These are phyloP conservation scores for Pandemis corylana DNA, from an alignment of 2,888 invertebrate species.

Conservation along the genomic window DNA sequence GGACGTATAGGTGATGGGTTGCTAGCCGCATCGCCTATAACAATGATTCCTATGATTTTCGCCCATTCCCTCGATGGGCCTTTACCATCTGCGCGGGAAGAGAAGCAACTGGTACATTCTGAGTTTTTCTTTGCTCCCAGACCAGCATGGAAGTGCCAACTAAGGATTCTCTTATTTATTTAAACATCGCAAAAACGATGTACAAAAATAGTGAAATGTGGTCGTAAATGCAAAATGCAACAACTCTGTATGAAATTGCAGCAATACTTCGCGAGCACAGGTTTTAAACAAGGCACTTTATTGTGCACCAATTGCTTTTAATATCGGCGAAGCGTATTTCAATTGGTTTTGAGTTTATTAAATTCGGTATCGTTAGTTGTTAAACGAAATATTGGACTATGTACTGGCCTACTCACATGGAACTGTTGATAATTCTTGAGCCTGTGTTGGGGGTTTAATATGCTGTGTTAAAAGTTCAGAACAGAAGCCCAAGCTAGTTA, in stretches of 20 bases:
- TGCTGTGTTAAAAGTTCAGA: no score
- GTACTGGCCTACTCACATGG: not conserved
- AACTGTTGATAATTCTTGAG: not conserved
- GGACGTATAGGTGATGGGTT: no score
- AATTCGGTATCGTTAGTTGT: not conserved
- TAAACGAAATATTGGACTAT: not conserved
- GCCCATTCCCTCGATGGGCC: no score
- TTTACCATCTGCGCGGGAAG: no score
- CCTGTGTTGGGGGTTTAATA: no score
- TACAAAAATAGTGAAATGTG: not conserved
- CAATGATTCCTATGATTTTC: no score
- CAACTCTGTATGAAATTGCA: not conserved
- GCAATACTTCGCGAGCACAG: not conserved
- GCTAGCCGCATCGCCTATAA: no score
- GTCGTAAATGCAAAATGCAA: not conserved
- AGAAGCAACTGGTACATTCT: no score
- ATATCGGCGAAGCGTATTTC: not conserved
- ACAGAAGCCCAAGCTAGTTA: slow-evolving; percentile 24
- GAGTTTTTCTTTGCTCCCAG: no score
- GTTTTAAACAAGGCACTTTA: slow-evolving; percentile 9
- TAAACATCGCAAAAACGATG: not conserved
- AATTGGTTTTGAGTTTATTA: slow-evolving; percentile 4
- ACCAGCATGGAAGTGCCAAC: no score
- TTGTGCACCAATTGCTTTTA: slow-evolving; percentile 7
- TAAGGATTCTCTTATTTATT: not conserved